Evolutionary conservation across 2,888 invertebrate genomes (phyloP), one percentile per base, ranked within the genome.

Genomic region (Synergus japonicus): DNA sequence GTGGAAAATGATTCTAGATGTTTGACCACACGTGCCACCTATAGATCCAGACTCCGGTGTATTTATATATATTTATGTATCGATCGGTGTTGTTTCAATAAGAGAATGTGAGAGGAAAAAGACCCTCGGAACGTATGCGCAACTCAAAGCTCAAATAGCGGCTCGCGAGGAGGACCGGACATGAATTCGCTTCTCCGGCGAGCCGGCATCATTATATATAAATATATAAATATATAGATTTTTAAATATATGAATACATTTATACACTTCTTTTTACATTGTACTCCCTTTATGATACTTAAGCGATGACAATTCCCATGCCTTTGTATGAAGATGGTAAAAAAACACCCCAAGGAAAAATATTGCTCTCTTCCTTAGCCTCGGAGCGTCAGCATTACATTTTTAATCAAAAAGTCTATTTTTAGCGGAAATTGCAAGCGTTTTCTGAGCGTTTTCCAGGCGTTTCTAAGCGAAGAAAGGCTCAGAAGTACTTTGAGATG

Each of bases 131-230:
- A 84, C 86, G 87, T 90, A 91, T 87, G 89, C 90, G 90, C 89
- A 87, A 91, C 89, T 91, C 89, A 89, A 92, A 91, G 90, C 91
- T 91, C 90, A 91, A 91, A 91, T 88, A 88, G 89, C 91, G 90
- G 92, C 92, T 92, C 92, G 92, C 90, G 87, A 91, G 92, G 92
- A 92, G 91, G 92, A 92, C 92, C 92, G 88, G 90, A 83, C 83
- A 86, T 83, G 85, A 87, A 88, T 87, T 90, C 88, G 92, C 92
- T 92, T 91, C 92, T 92, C 91, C 92, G 91, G 92, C 91, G 90
- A 92, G 92, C 92, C 90, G 90, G 89, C 90, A 89, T 88, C 88
- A 89, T 90, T 89, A 89, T 88, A 89, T 84, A 88, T 89, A 89
- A 77, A 89, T 88, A 89, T 84, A 88, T 89, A 89, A 77, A 88